Conservation (phyloP, 2,113 vertebrate genomes). For the Fulica atra region DNA sequence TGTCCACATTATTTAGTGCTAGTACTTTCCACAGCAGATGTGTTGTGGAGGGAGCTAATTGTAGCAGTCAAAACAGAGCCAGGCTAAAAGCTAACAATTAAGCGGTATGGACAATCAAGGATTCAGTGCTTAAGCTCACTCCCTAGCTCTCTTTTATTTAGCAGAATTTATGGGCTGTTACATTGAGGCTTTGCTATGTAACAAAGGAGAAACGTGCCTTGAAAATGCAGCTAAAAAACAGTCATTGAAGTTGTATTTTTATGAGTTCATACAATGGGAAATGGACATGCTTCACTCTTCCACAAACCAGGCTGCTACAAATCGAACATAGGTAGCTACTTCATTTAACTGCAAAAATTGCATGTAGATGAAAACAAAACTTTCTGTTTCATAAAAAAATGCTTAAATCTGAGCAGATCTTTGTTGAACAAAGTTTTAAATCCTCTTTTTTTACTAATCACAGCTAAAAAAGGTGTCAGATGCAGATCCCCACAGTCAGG, state of each 20-base stretch:
- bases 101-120: conserved; percentile 34
- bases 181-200: conserved; percentile 19
- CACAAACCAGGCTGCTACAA: conserved; percentile 20
- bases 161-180: conserved; percentile 58
- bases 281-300: neutral
- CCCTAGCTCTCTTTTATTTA: conserved; percentile 47
- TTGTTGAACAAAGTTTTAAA: neutral
- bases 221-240: conserved; percentile 41
- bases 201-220: conserved; percentile 39
- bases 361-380: neutral
- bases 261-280: conserved; percentile 13
- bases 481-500: neutral
- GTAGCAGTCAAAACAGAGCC: conserved; percentile 51
- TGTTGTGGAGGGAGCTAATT: conserved; percentile 49
- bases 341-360: neutral
- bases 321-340: neutral
- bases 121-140: conserved; percentile 42
- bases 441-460: neutral
- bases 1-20: conserved; percentile 49
- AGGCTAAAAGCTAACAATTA: conserved; percentile 59
- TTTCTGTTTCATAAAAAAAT: neutral
- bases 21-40: conserved; percentile 52
- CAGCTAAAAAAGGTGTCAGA: neutral
- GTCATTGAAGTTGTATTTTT: conserved; percentile 43
- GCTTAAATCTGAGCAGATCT: neutral